A percentile compares a stretch with the other conserved stretches of the same genome.
These are phyloP conservation scores for Aporophyla lueneburgensis DNA, from an alignment of 2,888 invertebrate genomes.

Conservation along the genomic window DNA sequence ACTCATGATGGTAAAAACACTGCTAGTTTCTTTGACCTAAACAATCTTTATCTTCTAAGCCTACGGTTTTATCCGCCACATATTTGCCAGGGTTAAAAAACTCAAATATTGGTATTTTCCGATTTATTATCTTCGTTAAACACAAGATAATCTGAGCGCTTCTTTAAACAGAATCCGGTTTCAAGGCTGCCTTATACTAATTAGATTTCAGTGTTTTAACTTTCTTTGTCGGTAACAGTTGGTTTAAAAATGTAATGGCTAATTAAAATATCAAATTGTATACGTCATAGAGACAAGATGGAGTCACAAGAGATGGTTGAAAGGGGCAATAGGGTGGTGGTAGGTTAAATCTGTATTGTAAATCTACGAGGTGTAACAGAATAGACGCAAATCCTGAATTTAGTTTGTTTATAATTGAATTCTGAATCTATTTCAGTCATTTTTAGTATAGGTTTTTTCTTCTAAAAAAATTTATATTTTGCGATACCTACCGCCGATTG, in stretches of 20 bases:
- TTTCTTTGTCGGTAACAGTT: constrained; percentile 53
- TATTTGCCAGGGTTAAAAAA: constrained; percentile 33
- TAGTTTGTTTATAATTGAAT: too few relatives aligned
- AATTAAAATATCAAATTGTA: too few relatives aligned
- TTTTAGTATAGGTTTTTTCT: too few relatives aligned
- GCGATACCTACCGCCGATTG: too few relatives aligned
- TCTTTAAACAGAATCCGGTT: constrained; percentile 71
- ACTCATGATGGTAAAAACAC: not conserved
- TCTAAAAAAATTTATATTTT: too few relatives aligned
- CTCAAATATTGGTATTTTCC: constrained; percentile 71
- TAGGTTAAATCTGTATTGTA: not conserved
- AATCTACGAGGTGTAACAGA: too few relatives aligned
- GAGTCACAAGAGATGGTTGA: constrained; percentile 64
- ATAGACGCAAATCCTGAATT: too few relatives aligned
- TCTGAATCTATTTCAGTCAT: too few relatives aligned
- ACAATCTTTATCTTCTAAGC: constrained; percentile 8
- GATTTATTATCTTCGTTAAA: constrained; percentile 77
- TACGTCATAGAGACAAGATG: constrained; percentile 27
- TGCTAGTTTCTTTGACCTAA: not conserved
- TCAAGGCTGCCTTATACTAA: constrained; percentile 70
- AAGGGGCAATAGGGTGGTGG: constrained; percentile 73
- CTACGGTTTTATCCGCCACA: not conserved
- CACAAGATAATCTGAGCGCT: constrained; percentile 77
- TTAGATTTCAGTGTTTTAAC: constrained; percentile 63
- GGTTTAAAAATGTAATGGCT: constrained; percentile 37